Conservation (phyloP, 2,113 vertebrate species). For the Romanogobio albipinnatus region DNA sequence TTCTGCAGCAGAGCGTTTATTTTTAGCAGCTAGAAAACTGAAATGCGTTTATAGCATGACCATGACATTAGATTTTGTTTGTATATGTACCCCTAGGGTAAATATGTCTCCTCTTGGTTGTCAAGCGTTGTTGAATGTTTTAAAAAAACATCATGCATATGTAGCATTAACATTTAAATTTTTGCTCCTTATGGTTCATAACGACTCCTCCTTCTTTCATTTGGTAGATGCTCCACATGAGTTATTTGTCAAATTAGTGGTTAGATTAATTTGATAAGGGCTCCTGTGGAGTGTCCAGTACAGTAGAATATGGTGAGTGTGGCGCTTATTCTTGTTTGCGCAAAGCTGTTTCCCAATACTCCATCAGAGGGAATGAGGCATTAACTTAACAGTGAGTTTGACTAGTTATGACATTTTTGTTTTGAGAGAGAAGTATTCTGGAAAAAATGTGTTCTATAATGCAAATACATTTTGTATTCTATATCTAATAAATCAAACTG, state of each 20-base stretch:
- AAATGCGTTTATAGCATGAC: not conserved
- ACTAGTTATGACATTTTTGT: not conserved
- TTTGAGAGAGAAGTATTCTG: not conserved
- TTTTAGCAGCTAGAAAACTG: slow-evolving; percentile 1
- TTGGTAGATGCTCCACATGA: not conserved
- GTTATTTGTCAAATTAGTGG: slow-evolving; percentile 33
- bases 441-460: not conserved
- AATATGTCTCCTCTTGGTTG: not conserved
- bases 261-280: slow-evolving; percentile 36
- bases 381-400: not conserved
- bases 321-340: not conserved
- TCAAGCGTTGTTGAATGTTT: not conserved
- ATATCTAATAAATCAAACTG: not conserved
- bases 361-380: not conserved
- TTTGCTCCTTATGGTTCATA: not conserved
- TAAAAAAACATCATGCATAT: not conserved
- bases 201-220: not conserved
- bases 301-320: slow-evolving; percentile 20
- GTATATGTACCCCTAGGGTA: not conserved
- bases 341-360: slow-evolving; percentile 10
- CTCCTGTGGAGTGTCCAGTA: slow-evolving; percentile 18
- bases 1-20: not conserved
- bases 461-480: not conserved
- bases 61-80: not conserved
- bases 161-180: not conserved